Percentiles rank a stretch among this genome's conserved stretches.
These are phyloP conservation scores for Bombus picipes DNA, from an alignment of 1,140 invertebrate genomes.

Conservation along the genomic window DNA sequence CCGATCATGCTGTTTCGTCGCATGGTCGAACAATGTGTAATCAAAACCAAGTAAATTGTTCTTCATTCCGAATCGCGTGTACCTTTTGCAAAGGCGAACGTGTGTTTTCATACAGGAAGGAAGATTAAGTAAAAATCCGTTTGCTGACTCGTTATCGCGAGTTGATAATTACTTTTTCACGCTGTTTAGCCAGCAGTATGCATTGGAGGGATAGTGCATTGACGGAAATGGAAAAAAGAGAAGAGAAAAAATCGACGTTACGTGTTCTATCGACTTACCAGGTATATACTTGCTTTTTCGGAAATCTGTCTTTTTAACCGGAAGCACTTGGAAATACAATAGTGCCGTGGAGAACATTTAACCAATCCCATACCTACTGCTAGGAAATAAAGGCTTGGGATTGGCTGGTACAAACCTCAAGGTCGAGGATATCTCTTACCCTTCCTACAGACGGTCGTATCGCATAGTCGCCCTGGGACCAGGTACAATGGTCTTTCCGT, in stretches of 20 bases:
- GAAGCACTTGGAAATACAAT: slow-evolving; percentile 58
- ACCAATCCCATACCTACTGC: slow-evolving; percentile 59
- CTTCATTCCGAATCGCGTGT: background rate
- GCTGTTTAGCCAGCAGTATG: slow-evolving; percentile 36
- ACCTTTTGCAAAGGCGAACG: background rate
- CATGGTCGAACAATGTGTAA: slow-evolving; percentile 12
- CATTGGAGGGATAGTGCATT: slow-evolving; percentile 51
- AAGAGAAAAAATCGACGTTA: slow-evolving; percentile 48
- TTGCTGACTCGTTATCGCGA: slow-evolving; percentile 30
- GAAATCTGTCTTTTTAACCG: slow-evolving; percentile 54
- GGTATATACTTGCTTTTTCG: slow-evolving; percentile 25
- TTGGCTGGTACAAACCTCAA: slow-evolving; percentile 56
- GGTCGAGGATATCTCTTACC: slow-evolving; percentile 51
- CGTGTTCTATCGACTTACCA: slow-evolving; percentile 61
- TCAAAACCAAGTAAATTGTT: slow-evolving; percentile 19
- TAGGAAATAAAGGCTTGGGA: slow-evolving; percentile 55
- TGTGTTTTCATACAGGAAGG: background rate
- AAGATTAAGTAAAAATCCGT: slow-evolving; percentile 2
- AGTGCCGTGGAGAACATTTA: slow-evolving; percentile 61
- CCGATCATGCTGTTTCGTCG: background rate
- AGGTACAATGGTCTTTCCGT: slow-evolving; percentile 43
- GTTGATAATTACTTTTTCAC: slow-evolving; percentile 44
- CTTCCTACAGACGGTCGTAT: slow-evolving; percentile 48
- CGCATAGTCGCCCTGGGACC: slow-evolving; percentile 46
- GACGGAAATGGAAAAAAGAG: slow-evolving; percentile 27